Base-by-base conservation (phyloP, 2,797 vertebrate genomes). In the Kryptolebias ocellatus region DNA sequence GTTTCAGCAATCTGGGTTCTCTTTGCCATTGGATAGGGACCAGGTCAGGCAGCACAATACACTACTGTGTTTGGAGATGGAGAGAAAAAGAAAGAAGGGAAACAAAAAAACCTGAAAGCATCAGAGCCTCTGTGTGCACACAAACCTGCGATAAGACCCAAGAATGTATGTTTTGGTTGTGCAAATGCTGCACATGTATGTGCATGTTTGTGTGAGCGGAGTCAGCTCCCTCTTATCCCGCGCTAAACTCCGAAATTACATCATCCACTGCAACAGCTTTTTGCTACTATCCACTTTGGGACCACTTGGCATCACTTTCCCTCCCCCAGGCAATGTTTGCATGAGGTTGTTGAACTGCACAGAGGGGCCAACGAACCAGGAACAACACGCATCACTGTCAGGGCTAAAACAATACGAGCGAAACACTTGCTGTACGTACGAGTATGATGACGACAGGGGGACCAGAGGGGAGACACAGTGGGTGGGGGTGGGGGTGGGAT, bases 1-100 rank as follows among this genome's bases (percentile, higher is more conserved):
- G 87, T 89, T 92, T 87, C 84, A 88, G 85, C 83, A 90, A 91
- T 92, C 88, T 90, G 87, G 86, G 87, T 87, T 92, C 88, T 89
- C 86, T 91, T 89, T 87, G 89, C 83, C 74, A 83, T 87, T 92
- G 90, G 90, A 90, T 59, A 42, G 60, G 66, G 78, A 89, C 88
- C 90, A 92, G 86, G 78, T 80, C 79, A 63, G 70, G 51, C 79
- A 80, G 83, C 89, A 91, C 91, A 93, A 92, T 92, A 90, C 83
- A 74, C 80, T 78, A 86, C 87, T 92, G 90, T 91, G 87, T 87
- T 88, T 74, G 57, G 62, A 81, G 78, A 79, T 59, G 17, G 64
- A 56, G 72, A 55, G 61, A 76, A 58, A 72, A 49, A 62, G n/a
- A 54, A 16, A 45, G n/a, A 31, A 53, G 63, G 44, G 69, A 58